A percentile compares a stretch with the other conserved stretches of the same genome.
These are phyloP conservation scores for Sepiola atlantica DNA, from an alignment of 2,888 invertebrate species.

Conservation along the genomic window DNA sequence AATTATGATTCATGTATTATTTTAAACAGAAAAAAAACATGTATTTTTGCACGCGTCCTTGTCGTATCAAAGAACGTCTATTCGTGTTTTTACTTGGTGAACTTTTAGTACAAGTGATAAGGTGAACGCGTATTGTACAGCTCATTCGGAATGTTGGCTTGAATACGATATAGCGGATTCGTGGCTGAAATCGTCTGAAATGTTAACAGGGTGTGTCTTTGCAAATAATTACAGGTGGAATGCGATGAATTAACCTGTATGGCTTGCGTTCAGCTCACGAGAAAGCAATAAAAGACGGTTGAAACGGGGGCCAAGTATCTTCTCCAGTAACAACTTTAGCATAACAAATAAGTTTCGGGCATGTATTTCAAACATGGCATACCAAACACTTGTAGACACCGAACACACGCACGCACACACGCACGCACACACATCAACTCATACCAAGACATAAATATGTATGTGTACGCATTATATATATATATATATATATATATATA, in stretches of 20 bases:
- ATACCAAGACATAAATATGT: background rate
- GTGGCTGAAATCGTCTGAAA: background rate
- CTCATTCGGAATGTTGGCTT: background rate
- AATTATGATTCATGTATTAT: no score
- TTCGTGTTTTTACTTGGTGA: background rate
- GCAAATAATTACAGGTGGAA: background rate
- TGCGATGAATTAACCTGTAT: background rate
- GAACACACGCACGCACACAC: background rate
- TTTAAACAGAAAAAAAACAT: no score
- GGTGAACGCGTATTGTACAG: background rate
- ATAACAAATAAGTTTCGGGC: background rate
- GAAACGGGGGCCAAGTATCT: background rate
- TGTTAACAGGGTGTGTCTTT: background rate
- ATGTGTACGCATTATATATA: background rate
- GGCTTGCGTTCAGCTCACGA: background rate
- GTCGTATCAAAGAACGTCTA: no score
- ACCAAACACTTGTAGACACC: no score
- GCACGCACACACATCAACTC: background rate
- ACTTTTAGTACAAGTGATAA: background rate
- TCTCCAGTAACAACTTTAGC: background rate
- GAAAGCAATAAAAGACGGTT: background rate
- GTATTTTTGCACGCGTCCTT: no score
- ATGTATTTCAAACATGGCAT: no score
- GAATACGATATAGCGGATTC: background rate
- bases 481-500: no score